Percentiles rank a stretch among this genome's conserved stretches.
phyloP scores from a whole-genome alignment of 2,797 vertebrate species.

The Tarsius wallacei region DNA sequence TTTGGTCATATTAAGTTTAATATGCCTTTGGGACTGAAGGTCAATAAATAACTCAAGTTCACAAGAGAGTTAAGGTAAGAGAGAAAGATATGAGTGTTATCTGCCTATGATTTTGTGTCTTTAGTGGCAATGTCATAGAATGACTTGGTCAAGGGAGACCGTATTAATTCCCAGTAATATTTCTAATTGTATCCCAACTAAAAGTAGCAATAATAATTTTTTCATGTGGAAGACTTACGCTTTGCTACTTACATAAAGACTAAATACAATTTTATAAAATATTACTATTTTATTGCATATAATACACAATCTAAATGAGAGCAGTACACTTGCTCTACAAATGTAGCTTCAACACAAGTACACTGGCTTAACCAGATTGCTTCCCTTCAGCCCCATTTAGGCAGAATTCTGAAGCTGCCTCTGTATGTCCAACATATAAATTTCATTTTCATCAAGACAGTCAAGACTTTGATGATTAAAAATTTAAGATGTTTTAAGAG shows the following conservation, averaged over 20 bases:
- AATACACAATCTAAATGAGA: background rate
- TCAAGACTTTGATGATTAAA: background rate
- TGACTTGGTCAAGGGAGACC: background rate
- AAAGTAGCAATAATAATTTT: conserved; percentile 1
- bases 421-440: background rate
- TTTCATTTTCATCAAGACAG: background rate
- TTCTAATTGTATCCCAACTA: background rate
- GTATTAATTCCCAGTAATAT: background rate
- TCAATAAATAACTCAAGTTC: background rate
- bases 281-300: background rate
- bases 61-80: background rate
- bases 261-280: conserved; percentile 41
- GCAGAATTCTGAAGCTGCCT: background rate
- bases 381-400: background rate
- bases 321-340: background rate
- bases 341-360: background rate
- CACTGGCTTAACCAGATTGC: background rate
- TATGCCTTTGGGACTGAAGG: background rate
- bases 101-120: background rate
- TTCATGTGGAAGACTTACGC: background rate
- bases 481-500: background rate
- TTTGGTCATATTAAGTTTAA: background rate
- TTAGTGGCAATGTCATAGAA: background rate
- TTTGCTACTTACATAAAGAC: background rate
- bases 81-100: background rate